phyloP scores from a whole-genome alignment of 2,888 invertebrate species.

The Lingula anatina region DNA sequence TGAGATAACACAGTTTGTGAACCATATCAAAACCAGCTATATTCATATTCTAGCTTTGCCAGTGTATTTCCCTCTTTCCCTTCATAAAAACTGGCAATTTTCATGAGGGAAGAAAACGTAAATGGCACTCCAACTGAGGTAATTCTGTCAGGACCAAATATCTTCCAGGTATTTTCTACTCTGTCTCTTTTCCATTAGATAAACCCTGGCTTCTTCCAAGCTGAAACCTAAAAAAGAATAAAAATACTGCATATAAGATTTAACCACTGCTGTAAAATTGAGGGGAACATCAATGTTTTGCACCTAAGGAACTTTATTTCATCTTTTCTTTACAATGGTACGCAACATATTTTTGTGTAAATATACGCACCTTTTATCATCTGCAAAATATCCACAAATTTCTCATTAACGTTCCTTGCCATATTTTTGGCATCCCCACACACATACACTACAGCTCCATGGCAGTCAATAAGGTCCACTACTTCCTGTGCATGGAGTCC shows the following conservation, averaged over 20 bases:
- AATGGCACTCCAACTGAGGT: too few species aligned
- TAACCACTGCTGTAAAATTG: background rate
- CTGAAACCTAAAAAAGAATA: conserved; percentile 27
- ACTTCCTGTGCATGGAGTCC: conserved; percentile 57
- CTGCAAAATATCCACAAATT: conserved; percentile 57
- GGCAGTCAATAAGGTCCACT: conserved; percentile 56
- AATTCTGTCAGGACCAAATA: conserved; percentile 52
- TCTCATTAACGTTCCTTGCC: conserved; percentile 63
- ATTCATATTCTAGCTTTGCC: too few species aligned
- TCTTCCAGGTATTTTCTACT: conserved; percentile 52
- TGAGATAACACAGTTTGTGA: too few species aligned
- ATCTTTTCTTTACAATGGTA: too few species aligned
- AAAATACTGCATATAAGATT: background rate
- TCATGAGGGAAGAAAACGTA: too few species aligned
- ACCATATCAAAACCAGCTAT: too few species aligned
- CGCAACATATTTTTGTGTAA: background rate
- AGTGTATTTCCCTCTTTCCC: too few species aligned
- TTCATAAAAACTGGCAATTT: too few species aligned
- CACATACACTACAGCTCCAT: conserved; percentile 57
- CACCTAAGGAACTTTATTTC: background rate
- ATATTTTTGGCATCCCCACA: conserved; percentile 75
- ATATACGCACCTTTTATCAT: conserved; percentile 49
- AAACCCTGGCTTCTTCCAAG: conserved; percentile 37
- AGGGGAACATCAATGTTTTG: conserved; percentile 2
- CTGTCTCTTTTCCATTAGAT: conserved; percentile 45